A percentile compares a stretch with the other conserved stretches of the same genome.
Evolutionary conservation across 2,888 invertebrate genomes (phyloP).

Genomic region (Pterobdella sp.): DNA sequence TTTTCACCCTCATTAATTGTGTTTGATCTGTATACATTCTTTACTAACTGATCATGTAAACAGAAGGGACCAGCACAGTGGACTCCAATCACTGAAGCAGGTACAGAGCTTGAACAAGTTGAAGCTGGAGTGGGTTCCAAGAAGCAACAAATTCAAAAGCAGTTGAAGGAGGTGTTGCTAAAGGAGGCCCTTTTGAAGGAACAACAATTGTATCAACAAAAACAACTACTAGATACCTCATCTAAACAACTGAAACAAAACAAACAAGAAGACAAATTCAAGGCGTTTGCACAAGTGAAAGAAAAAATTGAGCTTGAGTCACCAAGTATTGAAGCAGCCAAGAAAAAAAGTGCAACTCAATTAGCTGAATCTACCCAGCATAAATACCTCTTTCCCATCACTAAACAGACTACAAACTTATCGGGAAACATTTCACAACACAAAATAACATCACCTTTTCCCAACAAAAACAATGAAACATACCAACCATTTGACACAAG

Average conservation of each 20-base stretch:
- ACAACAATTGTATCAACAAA: constrained; percentile 9
- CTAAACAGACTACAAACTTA: no score
- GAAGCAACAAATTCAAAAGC: neutral
- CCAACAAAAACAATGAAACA: no score
- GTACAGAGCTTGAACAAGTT: neutral
- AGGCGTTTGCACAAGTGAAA: neutral
- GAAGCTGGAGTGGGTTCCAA: neutral
- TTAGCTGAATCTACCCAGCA: neutral
- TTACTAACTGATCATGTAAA: neutral
- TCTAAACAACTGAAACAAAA: neutral
- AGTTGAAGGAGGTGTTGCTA: constrained; percentile 9
- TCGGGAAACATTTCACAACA: no score
- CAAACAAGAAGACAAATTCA: neutral
- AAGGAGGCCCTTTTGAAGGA: constrained; percentile 1
- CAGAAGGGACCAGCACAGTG: neutral
- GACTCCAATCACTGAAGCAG: constrained; percentile 1
- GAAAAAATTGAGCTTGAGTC: neutral
- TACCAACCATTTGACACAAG: no score
- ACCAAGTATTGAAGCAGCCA: neutral
- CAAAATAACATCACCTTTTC: no score
- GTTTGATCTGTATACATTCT: neutral
- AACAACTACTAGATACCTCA: neutral
- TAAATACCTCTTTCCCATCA: no score
- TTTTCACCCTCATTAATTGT: neutral
- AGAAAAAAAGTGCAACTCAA: neutral